These are phyloP conservation scores for Streblospio benedicti DNA, from an alignment of 1,140 invertebrate species.

Conservation along the genomic window DNA sequence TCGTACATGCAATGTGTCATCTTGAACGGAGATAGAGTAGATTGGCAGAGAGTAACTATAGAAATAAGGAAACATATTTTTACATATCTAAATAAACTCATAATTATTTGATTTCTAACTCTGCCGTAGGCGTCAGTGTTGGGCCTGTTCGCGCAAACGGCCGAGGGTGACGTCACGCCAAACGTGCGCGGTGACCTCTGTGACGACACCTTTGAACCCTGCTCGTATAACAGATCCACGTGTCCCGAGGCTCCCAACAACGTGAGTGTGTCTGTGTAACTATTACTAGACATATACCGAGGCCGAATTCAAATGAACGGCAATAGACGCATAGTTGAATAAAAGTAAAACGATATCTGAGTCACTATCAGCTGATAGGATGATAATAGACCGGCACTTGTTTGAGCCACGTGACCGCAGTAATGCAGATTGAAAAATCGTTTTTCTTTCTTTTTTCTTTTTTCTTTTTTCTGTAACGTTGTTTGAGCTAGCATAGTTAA, in stretches of 20 bases:
- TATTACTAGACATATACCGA: too few species aligned
- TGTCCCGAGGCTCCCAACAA: conserved; percentile 8
- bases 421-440: too few species aligned
- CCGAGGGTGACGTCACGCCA: conserved; percentile 5
- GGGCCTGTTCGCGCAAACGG: background rate
- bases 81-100: background rate
- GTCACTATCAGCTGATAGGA: too few species aligned
- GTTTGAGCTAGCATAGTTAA: too few species aligned
- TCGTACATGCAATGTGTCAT: background rate
- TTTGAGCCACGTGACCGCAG: too few species aligned
- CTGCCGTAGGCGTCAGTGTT: background rate
- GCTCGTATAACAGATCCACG: background rate
- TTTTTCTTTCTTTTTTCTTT: too few species aligned
- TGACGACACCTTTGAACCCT: background rate
- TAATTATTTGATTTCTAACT: background rate
- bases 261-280: too few species aligned
- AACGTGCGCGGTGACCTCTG: background rate
- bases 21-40: background rate
- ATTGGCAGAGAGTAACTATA: background rate
- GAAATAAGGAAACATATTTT: background rate
- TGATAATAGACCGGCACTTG: too few species aligned
- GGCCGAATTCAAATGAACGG: too few species aligned
- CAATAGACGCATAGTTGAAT: too few species aligned
- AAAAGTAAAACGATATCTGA: too few species aligned
- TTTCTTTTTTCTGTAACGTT: too few species aligned